Base-by-base conservation (phyloP, 2,888 invertebrate genomes). In the Sacculina carcini region DNA sequence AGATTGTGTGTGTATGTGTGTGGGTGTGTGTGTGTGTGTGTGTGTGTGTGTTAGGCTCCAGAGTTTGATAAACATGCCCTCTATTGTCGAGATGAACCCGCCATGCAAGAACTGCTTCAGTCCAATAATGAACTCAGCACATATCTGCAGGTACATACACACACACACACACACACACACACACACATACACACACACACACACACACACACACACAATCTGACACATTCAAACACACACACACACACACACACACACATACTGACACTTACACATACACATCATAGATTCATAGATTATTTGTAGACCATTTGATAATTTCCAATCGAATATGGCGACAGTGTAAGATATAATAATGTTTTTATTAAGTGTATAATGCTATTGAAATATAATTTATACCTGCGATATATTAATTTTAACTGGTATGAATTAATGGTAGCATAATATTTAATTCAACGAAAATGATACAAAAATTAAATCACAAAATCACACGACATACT, bases 21-120 rank as follows among this genome's bases (percentile, higher is more conserved):
- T 36, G 38, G n/a, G 38, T 36, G 38, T 36, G 38, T 36, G 38
- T 36, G 38, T 36, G 38, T 36, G 38, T 36, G 38, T 36, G 38
- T 36, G 38, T 36, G 38, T 36, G 38, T 36, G 38, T 36, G 12
- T 5, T 58, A 73, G 73, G 89, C 90, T 70, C 72, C 87, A 50
- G 89, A 90, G 68, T 90, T 90, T 64, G 89, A 90, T 69, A 83
- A 84, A 63, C 89, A 90, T 66, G 86, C 86, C 47, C 76, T 77
- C 52, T 89, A 87, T 67, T 86, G 83, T 65, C 76, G 78, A 63
- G 82, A 84, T 64, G 83, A 86, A 66, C 81, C 84, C 5, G 67
- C 74, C 34, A 83, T 86, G 23, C 81, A 86, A 63, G 77, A 79
- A 54, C 75, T 86, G 59, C 71, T 90, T 38, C 73, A 74, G 55